Evolutionary conservation across 2,113 vertebrate species (phyloP), one percentile per base, ranked within the genome.

Genomic region (Balaenoptera acutorostrata): DNA sequence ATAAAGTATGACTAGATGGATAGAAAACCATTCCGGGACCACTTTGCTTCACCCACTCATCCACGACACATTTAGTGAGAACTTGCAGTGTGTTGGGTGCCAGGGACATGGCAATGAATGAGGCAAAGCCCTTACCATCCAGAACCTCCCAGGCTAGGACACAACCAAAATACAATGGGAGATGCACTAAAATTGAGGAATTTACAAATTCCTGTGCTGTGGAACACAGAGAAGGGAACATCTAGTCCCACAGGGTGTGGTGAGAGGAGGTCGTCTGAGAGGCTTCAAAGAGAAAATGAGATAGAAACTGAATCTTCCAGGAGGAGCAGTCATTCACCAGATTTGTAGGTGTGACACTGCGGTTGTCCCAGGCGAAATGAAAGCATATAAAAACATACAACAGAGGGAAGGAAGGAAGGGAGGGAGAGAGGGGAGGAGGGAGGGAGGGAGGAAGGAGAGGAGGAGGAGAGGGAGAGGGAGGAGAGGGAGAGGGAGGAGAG

Each of bases 211-310:
- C 52, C 52, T 52, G 55, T 10, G 11, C 29, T 1, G 1, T 1
- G 64, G 39, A 61, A 25, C 23, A 5, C 46, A 68, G 46, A 23
- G 63, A 27, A 36, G 85, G 57, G 57, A 31, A 33, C 27, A 18
- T 5, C 33, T 2, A 9, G 13, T 13, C 31, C 25, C 20, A 14
- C 6, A 20, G 25, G 4, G 5, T 4, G 6, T 61, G 29, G 10
- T 15, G 6, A 61, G 33, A 68, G 23, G 8, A 41, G 29, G 0
- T 4, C n/a, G 49, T 25, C 13, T 36, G 39, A 80, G 66, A 55
- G 29, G 17, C 14, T 41, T 69, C 86, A 87, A 46, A 57, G 57
- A 61, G 20, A 57, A 27, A 61, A 68, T n/a, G 63, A 66, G 49
- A n/a, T 0, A 36, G 39, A n/a, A 14, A 72, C 23, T 14, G 46